phyloP scores from a whole-genome alignment of 1,140 invertebrate species.

The Dysdera silvatica region DNA sequence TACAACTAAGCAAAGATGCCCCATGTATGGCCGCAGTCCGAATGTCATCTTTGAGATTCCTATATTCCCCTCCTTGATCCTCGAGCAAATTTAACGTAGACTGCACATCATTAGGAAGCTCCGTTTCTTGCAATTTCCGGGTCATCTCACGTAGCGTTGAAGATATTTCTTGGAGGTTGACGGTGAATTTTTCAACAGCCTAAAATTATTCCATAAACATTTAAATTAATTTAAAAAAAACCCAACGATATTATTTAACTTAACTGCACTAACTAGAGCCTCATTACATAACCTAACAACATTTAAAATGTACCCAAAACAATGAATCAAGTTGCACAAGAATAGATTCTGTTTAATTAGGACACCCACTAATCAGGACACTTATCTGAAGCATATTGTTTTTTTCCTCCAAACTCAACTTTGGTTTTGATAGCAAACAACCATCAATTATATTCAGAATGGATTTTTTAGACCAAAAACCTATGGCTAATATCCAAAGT shows the following conservation, averaged over 20 bases:
- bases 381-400: too few species aligned
- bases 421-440: too few species aligned
- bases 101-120: conserved; percentile 74
- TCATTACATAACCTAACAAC: neutral
- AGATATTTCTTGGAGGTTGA: conserved; percentile 78
- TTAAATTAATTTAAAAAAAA: neutral
- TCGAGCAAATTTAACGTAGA: conserved; percentile 60
- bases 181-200: conserved; percentile 90
- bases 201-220: conserved; percentile 41
- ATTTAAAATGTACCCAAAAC: too few species aligned
- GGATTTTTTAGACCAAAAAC: too few species aligned
- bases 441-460: too few species aligned
- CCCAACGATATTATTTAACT: too few species aligned
- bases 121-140: conserved; percentile 63
- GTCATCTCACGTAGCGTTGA: conserved; percentile 74
- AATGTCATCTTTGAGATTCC: conserved; percentile 67
- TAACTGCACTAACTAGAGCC: neutral
- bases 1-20: conserved; percentile 65
- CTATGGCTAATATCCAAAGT: too few species aligned
- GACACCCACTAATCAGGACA: too few species aligned
- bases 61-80: conserved; percentile 58
- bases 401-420: too few species aligned
- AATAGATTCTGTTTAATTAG: too few species aligned
- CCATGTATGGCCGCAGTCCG: conserved; percentile 71
- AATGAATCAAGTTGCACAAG: too few species aligned